phyloP scores from a whole-genome alignment of 2,888 invertebrate species.

The Leptopilina syphax region DNA sequence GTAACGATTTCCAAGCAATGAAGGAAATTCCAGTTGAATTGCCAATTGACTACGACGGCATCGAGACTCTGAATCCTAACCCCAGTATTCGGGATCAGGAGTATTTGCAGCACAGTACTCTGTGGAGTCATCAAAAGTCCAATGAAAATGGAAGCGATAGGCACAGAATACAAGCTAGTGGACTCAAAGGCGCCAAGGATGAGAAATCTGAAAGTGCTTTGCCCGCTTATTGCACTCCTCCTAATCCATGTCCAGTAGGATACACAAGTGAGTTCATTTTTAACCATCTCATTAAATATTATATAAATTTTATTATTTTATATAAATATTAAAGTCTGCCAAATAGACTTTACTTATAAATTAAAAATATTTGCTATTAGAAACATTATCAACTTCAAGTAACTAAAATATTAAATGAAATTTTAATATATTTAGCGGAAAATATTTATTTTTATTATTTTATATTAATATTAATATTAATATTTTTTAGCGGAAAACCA shows the following conservation, averaged over 20 bases:
- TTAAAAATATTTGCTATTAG: no score
- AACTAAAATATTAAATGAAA: no score
- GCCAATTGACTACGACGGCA: constrained; percentile 84
- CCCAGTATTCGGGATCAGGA: constrained; percentile 92
- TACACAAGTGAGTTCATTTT: constrained; percentile 83
- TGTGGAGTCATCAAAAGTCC: constrained; percentile 87
- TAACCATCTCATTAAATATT: neutral
- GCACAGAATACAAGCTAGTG: constrained; percentile 73
- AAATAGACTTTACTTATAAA: no score
- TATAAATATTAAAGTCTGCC: no score
- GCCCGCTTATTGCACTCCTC: constrained; percentile 99
- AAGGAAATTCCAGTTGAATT: constrained; percentile 73
- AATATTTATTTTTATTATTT: no score
- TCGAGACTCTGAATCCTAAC: constrained; percentile 84
- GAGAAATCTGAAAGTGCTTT: constrained; percentile 94
- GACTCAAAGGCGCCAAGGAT: constrained; percentile 82
- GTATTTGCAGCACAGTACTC: constrained; percentile 88
- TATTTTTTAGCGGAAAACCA: constrained; percentile 85
- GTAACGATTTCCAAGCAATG: constrained; percentile 63
- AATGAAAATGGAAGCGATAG: constrained; percentile 76
- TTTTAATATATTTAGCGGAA: no score
- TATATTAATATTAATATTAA: no score
- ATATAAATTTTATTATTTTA: no score
- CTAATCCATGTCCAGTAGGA: constrained; percentile 98
- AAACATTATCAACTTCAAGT: no score